These are phyloP conservation scores for Chymomyza procnemis DNA, from an alignment of 2,888 invertebrate genomes.

Conservation along the genomic window DNA sequence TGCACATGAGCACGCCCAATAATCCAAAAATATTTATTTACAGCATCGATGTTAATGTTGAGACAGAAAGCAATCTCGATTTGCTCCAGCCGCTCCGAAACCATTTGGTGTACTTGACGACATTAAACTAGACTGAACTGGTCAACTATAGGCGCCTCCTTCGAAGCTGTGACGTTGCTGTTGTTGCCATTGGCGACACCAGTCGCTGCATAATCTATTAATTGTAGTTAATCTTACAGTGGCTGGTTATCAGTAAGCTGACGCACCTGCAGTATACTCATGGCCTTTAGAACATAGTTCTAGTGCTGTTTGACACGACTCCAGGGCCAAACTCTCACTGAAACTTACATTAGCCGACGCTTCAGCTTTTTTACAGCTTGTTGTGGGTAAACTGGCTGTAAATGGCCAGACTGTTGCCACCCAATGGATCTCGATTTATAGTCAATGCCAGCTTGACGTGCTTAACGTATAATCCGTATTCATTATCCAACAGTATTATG, in stretches of 20 bases:
- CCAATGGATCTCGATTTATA: constrained; percentile 91
- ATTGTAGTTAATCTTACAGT: constrained; percentile 80
- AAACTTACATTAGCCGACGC: constrained; percentile 79
- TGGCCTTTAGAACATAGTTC: constrained; percentile 90
- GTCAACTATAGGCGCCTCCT: constrained; percentile 94
- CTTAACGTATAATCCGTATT: too few relatives aligned
- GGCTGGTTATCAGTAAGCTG: constrained; percentile 86
- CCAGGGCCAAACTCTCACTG: constrained; percentile 89
- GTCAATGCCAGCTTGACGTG: constrained; percentile 94
- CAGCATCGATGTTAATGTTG: constrained; percentile 87
- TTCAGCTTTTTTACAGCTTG: constrained; percentile 5
- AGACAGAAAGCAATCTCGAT: constrained; percentile 95
- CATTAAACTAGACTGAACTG: constrained; percentile 97
- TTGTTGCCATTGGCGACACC: constrained; percentile 1
- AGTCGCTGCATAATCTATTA: constrained; percentile 50
- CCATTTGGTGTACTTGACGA: constrained; percentile 96
- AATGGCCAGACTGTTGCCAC: constrained; percentile 84
- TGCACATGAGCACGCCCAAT: constrained; percentile 95
- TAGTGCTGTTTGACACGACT: constrained; percentile 94
- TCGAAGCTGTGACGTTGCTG: background rate
- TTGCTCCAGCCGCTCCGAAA: constrained; percentile 94
- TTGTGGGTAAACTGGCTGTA: constrained; percentile 59
- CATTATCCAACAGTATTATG: too few relatives aligned
- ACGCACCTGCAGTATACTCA: constrained; percentile 92
- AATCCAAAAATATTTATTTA: constrained; percentile 96